Percentiles rank a stretch among this genome's conserved stretches.
phyloP scores from a whole-genome alignment of 2,888 invertebrate genomes.

The Aelia acuminata region DNA sequence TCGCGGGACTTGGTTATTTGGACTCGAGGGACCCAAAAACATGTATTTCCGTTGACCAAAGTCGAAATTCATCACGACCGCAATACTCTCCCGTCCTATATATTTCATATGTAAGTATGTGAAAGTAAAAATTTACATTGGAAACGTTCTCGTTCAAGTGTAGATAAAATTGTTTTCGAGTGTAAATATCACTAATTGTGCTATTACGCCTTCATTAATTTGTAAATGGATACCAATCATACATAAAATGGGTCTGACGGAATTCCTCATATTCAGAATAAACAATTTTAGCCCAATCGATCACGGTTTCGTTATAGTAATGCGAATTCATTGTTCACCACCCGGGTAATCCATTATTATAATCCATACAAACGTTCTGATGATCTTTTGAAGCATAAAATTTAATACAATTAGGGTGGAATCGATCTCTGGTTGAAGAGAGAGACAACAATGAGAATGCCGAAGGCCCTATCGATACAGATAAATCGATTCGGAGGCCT shows the following conservation, averaged over 20 bases:
- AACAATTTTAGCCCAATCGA: not conserved
- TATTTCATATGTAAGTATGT: no score
- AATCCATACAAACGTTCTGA: not conserved
- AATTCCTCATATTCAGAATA: not conserved
- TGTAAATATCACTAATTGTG: no score
- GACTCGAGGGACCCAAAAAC: no score
- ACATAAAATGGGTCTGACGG: no score
- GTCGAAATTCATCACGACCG: no score
- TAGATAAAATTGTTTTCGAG: no score
- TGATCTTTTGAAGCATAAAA: not conserved
- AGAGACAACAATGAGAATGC: not conserved
- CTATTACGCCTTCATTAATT: not conserved
- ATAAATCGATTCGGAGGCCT: not conserved
- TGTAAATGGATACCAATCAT: not conserved
- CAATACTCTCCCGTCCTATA: no score
- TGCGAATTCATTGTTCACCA: not conserved
- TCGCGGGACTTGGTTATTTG: no score
- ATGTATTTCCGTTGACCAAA: no score
- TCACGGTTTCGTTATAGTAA: not conserved
- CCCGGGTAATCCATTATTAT: not conserved
- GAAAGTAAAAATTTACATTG: no score
- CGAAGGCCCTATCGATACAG: not conserved
- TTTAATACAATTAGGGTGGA: not conserved
- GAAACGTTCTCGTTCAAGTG: no score
- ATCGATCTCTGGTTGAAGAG: not conserved